Evolutionary conservation across 2,888 invertebrate species (phyloP).

Genomic region (Mythimna impura): DNA sequence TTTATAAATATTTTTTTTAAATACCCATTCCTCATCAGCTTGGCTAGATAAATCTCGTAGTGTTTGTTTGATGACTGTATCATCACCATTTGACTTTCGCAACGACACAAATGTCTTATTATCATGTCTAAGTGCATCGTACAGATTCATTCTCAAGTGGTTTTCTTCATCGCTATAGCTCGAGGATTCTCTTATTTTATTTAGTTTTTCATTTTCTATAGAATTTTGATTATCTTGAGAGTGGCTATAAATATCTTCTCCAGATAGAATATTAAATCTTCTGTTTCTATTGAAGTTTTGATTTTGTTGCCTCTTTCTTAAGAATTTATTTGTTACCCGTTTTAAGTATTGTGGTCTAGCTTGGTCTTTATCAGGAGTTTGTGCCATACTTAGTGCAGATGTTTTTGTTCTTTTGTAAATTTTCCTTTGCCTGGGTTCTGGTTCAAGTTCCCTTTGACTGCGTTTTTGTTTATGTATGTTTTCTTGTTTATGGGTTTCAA

Average conservation of each 20-base stretch:
- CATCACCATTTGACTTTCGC: conserved; percentile 4
- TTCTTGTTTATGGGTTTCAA: neutral
- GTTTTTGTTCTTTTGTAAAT: neutral
- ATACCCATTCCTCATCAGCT: conserved; percentile 46
- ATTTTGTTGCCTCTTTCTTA: conserved; percentile 14
- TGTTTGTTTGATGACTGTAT: neutral
- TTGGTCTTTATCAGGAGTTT: neutral
- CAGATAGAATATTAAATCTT: conserved; percentile 24
- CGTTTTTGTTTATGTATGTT: neutral
- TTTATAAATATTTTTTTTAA: conserved; percentile 55
- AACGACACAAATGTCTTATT: conserved; percentile 31
- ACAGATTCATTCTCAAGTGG: conserved; percentile 34
- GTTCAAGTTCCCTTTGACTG: neutral
- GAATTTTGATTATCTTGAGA: conserved; percentile 1
- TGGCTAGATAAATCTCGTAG: conserved; percentile 9
- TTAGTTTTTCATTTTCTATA: conserved; percentile 10
- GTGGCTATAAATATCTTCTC: conserved; percentile 2
- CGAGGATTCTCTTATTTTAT: conserved; percentile 39
- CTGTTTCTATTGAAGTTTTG: conserved; percentile 14
- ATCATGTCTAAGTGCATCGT: conserved; percentile 42
- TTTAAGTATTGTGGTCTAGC: conserved; percentile 17
- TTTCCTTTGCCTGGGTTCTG: conserved; percentile 7
- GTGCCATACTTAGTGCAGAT: neutral
- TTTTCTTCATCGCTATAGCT: conserved; percentile 54
- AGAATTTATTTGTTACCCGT: conserved; percentile 1